Percentiles rank a stretch among this genome's conserved stretches.
phyloP scores from a whole-genome alignment of 1,140 invertebrate species.

The Drosophila eugracilis region DNA sequence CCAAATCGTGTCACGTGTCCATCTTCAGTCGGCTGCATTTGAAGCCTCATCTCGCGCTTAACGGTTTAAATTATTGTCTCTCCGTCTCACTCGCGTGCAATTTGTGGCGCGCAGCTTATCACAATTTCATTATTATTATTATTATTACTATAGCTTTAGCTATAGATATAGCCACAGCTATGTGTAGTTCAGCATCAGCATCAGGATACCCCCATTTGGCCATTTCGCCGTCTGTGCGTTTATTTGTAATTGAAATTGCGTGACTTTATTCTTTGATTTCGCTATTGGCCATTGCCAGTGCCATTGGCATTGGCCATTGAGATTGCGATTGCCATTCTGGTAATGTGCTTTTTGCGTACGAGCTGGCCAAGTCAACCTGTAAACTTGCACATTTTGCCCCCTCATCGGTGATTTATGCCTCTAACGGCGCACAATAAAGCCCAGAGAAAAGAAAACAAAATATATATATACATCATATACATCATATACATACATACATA shows the following conservation, averaged over 20 bases:
- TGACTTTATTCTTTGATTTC: slow-evolving; percentile 81
- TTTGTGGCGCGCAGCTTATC: slow-evolving; percentile 80
- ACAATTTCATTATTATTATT: slow-evolving; percentile 80
- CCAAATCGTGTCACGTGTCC: slow-evolving; percentile 14
- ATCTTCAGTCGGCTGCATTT: slow-evolving; percentile 44
- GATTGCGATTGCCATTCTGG: slow-evolving; percentile 32
- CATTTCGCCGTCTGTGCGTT: slow-evolving; percentile 49
- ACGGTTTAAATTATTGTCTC: slow-evolving; percentile 76
- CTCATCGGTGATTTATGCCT: slow-evolving; percentile 49
- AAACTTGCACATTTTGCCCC: slow-evolving; percentile 58
- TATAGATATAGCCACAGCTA: slow-evolving; percentile 2
- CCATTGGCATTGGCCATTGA: slow-evolving; percentile 21
- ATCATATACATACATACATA: background rate
- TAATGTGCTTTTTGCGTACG: slow-evolving; percentile 44
- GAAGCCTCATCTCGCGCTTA: slow-evolving; percentile 60
- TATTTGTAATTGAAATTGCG: slow-evolving; percentile 82
- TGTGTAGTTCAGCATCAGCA: slow-evolving; percentile 21
- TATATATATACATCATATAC: no score
- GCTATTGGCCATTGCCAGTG: slow-evolving; percentile 50
- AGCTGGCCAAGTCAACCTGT: slow-evolving; percentile 36
- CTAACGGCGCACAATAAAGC: slow-evolving; percentile 42
- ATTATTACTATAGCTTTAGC: slow-evolving; percentile 51
- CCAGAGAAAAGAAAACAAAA: slow-evolving; percentile 16
- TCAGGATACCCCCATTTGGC: slow-evolving; percentile 8
- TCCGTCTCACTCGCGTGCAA: slow-evolving; percentile 71